Evolutionary conservation across 2,888 invertebrate species (phyloP).

Genomic region (Myopa testacea): DNA sequence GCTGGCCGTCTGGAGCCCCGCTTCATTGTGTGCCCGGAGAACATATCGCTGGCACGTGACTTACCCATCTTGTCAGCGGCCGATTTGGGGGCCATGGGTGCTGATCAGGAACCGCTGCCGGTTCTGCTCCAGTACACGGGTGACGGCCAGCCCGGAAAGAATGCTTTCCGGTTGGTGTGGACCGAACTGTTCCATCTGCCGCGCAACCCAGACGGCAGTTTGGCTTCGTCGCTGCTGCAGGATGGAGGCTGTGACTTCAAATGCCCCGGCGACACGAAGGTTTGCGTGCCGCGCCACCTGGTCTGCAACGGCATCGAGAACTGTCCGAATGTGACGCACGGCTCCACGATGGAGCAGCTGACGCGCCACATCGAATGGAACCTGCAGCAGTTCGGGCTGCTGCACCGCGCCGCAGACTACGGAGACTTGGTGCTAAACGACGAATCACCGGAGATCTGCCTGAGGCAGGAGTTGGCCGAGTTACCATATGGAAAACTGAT

Average conservation of each 20-base stretch:
- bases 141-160: conserved; percentile 83
- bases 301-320: conserved; percentile 90
- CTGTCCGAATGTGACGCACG: conserved; percentile 80
- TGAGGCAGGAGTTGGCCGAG: conserved; percentile 69
- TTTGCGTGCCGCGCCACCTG: conserved; percentile 85
- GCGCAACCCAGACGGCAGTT: conserved; percentile 82
- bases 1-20: conserved; percentile 80
- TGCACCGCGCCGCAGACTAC: conserved; percentile 70
- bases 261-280: conserved; percentile 85
- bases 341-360: conserved; percentile 68
- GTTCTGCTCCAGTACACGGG: conserved; percentile 80
- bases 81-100: conserved; percentile 75
- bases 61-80: conserved; percentile 83
- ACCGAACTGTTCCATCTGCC: conserved; percentile 89
- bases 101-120: conserved; percentile 75
- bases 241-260: conserved; percentile 83
- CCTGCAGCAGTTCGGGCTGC: conserved; percentile 71
- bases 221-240: conserved; percentile 81
- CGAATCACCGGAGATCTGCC: conserved; percentile 81
- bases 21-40: conserved; percentile 86
- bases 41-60: conserved; percentile 83
- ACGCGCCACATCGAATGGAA: conserved; percentile 74
- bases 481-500: conserved; percentile 63
- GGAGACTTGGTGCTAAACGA: conserved; percentile 75
- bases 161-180: conserved; percentile 91